Evolutionary conservation across 2,888 invertebrate species (phyloP), one percentile per base, ranked within the genome.

Genomic region (Beris morrisii): DNA sequence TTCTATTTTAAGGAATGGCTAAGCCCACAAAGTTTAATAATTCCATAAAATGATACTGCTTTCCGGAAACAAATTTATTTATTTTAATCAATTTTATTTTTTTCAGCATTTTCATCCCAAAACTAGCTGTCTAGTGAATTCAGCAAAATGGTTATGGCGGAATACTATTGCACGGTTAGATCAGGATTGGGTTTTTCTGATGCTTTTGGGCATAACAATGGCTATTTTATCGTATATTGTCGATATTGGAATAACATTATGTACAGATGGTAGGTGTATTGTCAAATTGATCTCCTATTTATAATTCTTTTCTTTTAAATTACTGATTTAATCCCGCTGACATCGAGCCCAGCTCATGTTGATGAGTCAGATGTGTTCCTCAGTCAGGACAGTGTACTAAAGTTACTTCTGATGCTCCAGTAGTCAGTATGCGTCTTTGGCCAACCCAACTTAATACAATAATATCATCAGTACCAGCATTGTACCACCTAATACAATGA

Each of bases 161-260:
- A 89, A 93, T 80, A 91, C 92, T 50, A 91, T 95, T 77, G 95
- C 94, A 31, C 85, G 91, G 72, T 85, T 93, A 58, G 95, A 96
- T 66, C 97, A 97, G 81, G 97, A 97, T 81, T 97, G 97, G 97
- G 90, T 97, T 64, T 97, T 97, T 82, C 84, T 97, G 74, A 95
- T 95, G 0, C 84, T 95, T n/a, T 85, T 97, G 52, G 97, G 97
- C 64, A 87, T 96, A 76, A 91, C 95, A 74, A 96, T 96, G 94
- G 97, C 97, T 3, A 82, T 94, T 59, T 85, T 97, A 73, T 96
- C 94, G 81, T 97, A 95, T 81, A 86, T 91, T 67, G 95, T 97
- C 92, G 97, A 97, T 82, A 88, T 89, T 75, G 93, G 95, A 56
- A 95, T 97, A 72, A 90, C 90, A 66, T 89, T 94, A 81, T 96